Base-by-base conservation (phyloP, 2,888 invertebrate species). In the Trileptium ribeirensis region DNA sequence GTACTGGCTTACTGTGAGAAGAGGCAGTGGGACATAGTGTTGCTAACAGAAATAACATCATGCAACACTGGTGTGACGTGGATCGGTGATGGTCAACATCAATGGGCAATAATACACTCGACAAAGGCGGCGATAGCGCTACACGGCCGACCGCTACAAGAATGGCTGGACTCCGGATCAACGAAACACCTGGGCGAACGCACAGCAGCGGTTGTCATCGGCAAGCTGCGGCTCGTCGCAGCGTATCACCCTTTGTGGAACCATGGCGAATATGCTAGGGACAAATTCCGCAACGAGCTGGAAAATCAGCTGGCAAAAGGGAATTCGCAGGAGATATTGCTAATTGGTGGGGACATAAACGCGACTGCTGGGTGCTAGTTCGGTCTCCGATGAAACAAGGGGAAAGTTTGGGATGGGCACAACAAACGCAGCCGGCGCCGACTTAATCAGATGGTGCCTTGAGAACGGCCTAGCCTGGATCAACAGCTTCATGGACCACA, bases 311-410 rank as follows among this genome's bases (percentile, higher is more conserved):
- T 70, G 8, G 33, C 15, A 15, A 19, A 19, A 19, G 8, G 70
- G 8, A 19, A 70, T 15, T 15, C 8, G 8, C 3, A 36, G 19
- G 70, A 70, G 33, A 19, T 36, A 15, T n/a, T 70, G 15, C 70
- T 70, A 33, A 70, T 70, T 36, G 70, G 70, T 8, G 70, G 70
- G 8, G 70, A 70, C 70, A 70, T 70, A 51, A 51, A 51, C 24
- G 51, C 51, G 51, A 51, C 51, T 15, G 24, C 24, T 51, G 51
- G 51, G 8, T n/a, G n/a, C n/a, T n/a, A n/a, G n/a, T n/a, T n/a
- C n/a, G n/a, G n/a, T n/a, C n/a, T n/a, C n/a, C n/a, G n/a, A n/a
- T 70, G 36, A 8, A 8, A 36, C 70, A 8, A 8, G 36, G n/a
- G 70, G 70, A 15, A 70, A 36, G n/a, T 70, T 15, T 31, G 70